Conservation (phyloP, 2,113 vertebrate species). For the Ranitomeya variabilis region DNA sequence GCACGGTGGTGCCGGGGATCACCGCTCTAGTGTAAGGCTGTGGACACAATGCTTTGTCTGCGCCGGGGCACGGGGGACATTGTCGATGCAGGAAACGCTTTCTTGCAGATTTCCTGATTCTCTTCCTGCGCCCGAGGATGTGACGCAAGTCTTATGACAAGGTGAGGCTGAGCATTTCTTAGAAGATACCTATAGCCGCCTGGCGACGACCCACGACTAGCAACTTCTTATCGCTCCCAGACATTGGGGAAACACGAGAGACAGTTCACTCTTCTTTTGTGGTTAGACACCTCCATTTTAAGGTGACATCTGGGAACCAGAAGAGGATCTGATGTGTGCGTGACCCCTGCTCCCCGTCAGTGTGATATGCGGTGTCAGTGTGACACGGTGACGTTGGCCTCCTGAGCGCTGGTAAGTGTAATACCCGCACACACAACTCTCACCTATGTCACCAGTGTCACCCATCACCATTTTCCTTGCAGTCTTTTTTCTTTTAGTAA, state of each 20-base stretch:
- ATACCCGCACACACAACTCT: background rate
- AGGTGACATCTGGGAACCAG: background rate
- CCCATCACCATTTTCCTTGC: background rate
- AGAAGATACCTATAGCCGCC: background rate
- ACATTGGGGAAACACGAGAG: background rate
- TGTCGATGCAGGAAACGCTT: conserved; percentile 39
- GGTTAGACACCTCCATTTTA: background rate
- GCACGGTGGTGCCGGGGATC: background rate
- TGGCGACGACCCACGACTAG: background rate
- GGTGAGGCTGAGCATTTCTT: conserved; percentile 45
- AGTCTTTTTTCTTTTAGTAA: background rate
- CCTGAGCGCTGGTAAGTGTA: conserved; percentile 10
- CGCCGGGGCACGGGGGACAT: background rate
- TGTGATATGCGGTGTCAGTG: background rate
- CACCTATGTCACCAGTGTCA: background rate
- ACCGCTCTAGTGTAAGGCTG: background rate
- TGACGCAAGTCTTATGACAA: conserved; percentile 48
- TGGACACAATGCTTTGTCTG: background rate
- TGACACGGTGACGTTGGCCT: background rate
- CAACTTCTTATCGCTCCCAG: background rate
- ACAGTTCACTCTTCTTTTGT: background rate
- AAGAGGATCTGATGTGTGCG: background rate
- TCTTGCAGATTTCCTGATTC: conserved; percentile 55
- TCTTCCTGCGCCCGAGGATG: conserved; percentile 53
- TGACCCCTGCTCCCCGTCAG: conserved; percentile 19